Percentiles rank a stretch among this genome's conserved stretches.
These are phyloP conservation scores for Microcebus lehilahytsara DNA, from an alignment of 2,113 vertebrate genomes.

Conservation along the genomic window DNA sequence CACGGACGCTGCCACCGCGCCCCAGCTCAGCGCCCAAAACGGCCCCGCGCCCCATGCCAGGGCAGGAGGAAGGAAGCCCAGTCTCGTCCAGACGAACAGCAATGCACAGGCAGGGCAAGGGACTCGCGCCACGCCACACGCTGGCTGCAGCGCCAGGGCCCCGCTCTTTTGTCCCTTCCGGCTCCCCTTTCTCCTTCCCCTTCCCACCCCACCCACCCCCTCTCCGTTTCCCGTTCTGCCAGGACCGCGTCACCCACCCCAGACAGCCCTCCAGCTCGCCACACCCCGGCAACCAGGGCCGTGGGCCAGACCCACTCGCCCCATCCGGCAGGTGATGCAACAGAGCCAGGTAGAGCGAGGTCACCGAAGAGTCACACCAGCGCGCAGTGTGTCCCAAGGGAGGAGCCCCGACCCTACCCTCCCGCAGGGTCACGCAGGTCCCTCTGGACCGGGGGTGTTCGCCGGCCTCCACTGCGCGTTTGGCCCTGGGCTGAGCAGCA, in stretches of 20 bases:
- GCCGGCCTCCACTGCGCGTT: background rate
- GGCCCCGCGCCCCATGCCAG: background rate
- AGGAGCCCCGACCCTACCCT: background rate
- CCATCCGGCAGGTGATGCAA: background rate
- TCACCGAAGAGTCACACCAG: background rate
- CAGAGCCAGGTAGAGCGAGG: background rate
- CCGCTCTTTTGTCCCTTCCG: background rate
- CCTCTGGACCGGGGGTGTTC: background rate
- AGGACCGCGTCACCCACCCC: background rate
- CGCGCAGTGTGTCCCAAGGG: background rate
- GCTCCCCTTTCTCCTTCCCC: background rate
- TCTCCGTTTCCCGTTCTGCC: background rate
- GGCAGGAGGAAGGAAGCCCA: background rate
- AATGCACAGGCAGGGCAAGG: background rate
- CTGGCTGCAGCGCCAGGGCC: background rate
- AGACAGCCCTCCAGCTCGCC: background rate
- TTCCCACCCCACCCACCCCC: background rate
- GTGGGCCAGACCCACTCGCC: background rate
- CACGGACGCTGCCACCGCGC: background rate
- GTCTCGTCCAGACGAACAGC: background rate
- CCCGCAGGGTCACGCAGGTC: background rate
- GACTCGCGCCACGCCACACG: background rate
- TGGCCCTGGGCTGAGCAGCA: background rate
- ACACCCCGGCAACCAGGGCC: background rate
- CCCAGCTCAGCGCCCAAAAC: background rate